These are phyloP conservation scores for Xestobium rufovillosum DNA, from an alignment of 2,888 invertebrate genomes.

Conservation along the genomic window DNA sequence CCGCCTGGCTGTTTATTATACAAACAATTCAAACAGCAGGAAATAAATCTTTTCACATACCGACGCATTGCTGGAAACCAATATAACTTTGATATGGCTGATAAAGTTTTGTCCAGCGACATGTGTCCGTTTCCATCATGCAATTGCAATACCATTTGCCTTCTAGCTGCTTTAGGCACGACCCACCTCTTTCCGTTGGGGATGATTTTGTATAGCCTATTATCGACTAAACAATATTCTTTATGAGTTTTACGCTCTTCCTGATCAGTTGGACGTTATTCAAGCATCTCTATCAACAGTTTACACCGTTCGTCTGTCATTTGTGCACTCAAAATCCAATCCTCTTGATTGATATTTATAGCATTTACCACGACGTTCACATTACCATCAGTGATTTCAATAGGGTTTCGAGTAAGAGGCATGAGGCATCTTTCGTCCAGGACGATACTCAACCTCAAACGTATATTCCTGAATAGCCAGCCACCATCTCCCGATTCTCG, in stretches of 20 bases:
- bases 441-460: constrained; percentile 26
- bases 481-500: constrained; percentile 34
- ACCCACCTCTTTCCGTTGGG: constrained; percentile 6
- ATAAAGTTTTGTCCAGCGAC: not conserved
- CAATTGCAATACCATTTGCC: constrained; percentile 3
- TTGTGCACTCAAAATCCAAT: constrained; percentile 16
- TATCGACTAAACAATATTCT: constrained; percentile 5
- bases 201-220: constrained; percentile 7
- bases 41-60: no score
- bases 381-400: no score
- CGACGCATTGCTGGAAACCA: not conserved
- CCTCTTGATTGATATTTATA: constrained; percentile 16
- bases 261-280: constrained; percentile 7
- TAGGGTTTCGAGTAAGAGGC: no score
- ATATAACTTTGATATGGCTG: constrained; percentile 1
- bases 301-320: no score
- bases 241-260: constrained; percentile 13
- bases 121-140: constrained; percentile 1
- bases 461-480: constrained; percentile 29
- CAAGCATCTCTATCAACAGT: constrained; percentile 17
- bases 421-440: constrained; percentile 26
- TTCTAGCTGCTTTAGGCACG: constrained; percentile 9
- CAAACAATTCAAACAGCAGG: no score
- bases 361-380: constrained; percentile 19
- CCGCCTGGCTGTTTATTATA: no score